Conservation (phyloP, 2,797 vertebrate genomes). For the Xiphophorus birchmanni region DNA sequence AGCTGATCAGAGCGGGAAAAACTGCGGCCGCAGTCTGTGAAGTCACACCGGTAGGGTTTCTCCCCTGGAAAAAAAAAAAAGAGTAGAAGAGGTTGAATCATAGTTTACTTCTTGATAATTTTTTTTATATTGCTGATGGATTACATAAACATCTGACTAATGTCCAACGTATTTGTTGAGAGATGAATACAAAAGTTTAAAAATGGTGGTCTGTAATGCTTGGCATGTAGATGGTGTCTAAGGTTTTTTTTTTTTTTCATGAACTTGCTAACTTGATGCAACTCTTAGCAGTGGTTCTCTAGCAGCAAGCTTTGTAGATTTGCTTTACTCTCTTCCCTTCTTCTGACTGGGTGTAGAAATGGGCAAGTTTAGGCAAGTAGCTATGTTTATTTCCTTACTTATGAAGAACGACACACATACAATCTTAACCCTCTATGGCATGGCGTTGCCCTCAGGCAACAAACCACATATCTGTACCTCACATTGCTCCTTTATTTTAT, state of each 20-base stretch:
- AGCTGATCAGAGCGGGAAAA: slow-evolving; percentile 99
- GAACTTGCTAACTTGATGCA: neutral
- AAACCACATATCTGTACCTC: no score
- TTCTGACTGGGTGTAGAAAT: neutral
- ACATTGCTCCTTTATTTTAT: no score
- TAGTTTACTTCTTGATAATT: no score
- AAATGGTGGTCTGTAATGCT: neutral
- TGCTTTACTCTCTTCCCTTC: neutral
- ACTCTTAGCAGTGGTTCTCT: neutral
- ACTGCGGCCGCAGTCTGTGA: slow-evolving; percentile 95
- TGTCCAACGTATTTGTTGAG: neutral
- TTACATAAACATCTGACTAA: neutral
- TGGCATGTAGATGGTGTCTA: neutral
- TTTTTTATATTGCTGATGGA: neutral
- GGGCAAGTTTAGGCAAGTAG: neutral
- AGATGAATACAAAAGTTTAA: neutral
- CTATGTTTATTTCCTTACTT: neutral
- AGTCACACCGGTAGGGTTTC: slow-evolving; percentile 98
- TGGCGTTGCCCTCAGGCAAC: no score
- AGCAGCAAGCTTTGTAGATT: neutral
- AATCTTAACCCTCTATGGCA: no score
- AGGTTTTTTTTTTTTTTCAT: neutral
- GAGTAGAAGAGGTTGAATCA: neutral
- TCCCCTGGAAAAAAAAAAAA: slow-evolving; percentile 82
- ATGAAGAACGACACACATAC: neutral